Evolutionary conservation across 92 coral and sea anemone genomes (phyloP).

Genomic region (Parazoanthus atlanticus): DNA sequence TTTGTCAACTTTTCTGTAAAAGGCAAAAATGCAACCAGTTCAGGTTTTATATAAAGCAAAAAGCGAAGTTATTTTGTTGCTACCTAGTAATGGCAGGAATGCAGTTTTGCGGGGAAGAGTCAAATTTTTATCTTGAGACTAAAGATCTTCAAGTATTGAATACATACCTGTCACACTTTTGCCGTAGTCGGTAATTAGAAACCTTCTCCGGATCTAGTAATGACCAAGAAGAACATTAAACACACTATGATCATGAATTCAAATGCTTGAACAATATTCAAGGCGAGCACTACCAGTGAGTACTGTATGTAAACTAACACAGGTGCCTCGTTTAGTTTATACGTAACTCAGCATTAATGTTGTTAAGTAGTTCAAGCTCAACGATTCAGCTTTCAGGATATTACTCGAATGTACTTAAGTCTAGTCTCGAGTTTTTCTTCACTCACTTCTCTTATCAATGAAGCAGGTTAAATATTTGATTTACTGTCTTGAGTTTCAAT

Average conservation of each 20-base stretch:
- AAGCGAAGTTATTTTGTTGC: neutral
- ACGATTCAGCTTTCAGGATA: constrained; percentile 8
- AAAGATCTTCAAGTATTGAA: neutral
- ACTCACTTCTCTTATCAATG: neutral
- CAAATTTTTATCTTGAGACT: neutral
- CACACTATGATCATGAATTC: neutral
- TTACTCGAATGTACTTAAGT: neutral
- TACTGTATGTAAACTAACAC: neutral
- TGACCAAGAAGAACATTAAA: neutral
- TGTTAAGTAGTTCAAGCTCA: constrained; percentile 23
- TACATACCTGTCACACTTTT: constrained; percentile 3
- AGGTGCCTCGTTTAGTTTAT: neutral
- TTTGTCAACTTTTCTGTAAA: neutral
- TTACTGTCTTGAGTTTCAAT: neutral
- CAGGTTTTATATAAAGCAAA: neutral
- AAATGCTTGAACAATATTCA: constrained; percentile 18
- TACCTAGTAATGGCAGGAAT: neutral
- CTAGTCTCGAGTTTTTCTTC: constrained; percentile 1
- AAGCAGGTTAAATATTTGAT: neutral
- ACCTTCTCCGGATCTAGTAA: neutral
- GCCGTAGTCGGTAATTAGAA: neutral
- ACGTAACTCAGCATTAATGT: neutral
- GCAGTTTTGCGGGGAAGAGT: neutral
- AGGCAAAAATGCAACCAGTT: neutral
- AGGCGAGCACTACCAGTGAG: neutral